Evolutionary conservation across 2,888 invertebrate genomes (phyloP).

Genomic region (Drosophila cognata): DNA sequence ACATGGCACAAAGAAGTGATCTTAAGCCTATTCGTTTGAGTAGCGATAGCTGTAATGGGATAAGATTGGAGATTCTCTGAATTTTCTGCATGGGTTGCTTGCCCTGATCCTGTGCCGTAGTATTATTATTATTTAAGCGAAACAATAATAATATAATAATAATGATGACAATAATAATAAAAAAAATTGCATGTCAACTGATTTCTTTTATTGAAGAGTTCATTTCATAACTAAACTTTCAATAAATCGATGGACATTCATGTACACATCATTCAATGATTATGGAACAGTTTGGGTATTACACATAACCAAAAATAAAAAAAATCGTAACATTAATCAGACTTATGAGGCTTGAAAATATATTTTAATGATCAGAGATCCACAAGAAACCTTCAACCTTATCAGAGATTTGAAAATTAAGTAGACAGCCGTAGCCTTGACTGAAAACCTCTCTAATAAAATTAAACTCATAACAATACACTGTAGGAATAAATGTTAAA

Average conservation of each 20-base stretch:
- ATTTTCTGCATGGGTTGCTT: background rate
- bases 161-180: background rate
- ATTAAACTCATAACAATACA: conserved; percentile 1
- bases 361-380: conserved; percentile 1
- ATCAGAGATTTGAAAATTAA: conserved; percentile 30
- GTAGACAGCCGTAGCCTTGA: conserved; percentile 54
- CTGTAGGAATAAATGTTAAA: background rate
- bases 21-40: background rate
- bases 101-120: background rate
- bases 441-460: conserved; percentile 34
- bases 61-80: background rate
- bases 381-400: conserved; percentile 15
- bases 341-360: background rate
- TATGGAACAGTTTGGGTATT: background rate
- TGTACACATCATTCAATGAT: background rate
- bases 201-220: background rate
- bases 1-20: background rate
- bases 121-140: background rate
- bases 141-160: background rate
- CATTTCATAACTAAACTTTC: background rate
- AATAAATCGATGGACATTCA: background rate
- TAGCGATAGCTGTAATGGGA: background rate
- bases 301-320: background rate
- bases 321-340: background rate
- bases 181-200: background rate